Percentiles rank a stretch among this genome's conserved stretches.
Evolutionary conservation across 2,797 vertebrate species (phyloP).

Genomic region (Muscicapa striata): DNA sequence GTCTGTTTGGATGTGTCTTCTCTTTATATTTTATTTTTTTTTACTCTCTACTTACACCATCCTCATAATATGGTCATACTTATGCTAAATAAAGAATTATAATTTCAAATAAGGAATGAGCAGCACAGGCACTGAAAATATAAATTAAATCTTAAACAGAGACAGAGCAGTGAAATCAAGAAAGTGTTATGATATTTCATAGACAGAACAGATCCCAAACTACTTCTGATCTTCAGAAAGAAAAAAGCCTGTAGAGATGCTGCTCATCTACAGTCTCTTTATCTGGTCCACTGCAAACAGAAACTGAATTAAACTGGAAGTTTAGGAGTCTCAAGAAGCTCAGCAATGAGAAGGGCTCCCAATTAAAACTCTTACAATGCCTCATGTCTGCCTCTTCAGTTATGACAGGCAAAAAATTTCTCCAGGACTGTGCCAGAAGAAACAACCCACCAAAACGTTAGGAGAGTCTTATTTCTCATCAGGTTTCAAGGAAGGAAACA

Average conservation of each 20-base stretch:
- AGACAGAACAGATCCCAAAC: neutral
- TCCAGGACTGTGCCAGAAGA: neutral
- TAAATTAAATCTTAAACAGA: neutral
- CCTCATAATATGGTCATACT: neutral
- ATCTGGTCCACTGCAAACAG: neutral
- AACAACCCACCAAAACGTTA: neutral
- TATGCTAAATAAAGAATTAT: neutral
- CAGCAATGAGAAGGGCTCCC: neutral
- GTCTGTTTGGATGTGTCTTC: neutral
- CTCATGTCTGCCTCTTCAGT: neutral
- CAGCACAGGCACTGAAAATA: neutral
- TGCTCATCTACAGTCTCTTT: neutral
- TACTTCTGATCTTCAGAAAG: neutral
- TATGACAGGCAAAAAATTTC: neutral
- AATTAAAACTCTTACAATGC: neutral
- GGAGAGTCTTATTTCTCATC: neutral
- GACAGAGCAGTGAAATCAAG: neutral
- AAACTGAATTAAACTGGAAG: neutral
- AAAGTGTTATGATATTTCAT: neutral
- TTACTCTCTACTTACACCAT: neutral
- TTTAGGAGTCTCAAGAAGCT: neutral
- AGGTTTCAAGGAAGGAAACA: neutral
- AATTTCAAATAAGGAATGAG: neutral
- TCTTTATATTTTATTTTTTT: neutral
- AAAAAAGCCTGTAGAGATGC: neutral